These are phyloP conservation scores for Proisotoma minuta DNA, from an alignment of 2,888 invertebrate species.

Conservation along the genomic window DNA sequence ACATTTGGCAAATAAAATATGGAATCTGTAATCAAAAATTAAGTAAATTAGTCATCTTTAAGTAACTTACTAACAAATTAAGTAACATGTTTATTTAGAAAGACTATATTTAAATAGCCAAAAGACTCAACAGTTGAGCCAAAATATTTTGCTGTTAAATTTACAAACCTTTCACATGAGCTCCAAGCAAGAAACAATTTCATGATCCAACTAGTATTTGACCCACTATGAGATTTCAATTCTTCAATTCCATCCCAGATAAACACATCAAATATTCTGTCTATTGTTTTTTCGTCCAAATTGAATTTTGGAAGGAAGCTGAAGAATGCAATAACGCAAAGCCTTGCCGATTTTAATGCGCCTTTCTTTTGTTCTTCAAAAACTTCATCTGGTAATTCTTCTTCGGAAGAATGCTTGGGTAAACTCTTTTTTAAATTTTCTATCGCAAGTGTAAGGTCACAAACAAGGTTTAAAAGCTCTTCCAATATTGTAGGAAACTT, in stretches of 20 bases:
- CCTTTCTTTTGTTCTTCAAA: slow-evolving; percentile 37
- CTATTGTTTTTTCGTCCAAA: slow-evolving; percentile 67
- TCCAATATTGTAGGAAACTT: slow-evolving; percentile 32
- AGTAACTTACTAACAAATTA: neutral
- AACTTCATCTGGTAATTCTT: slow-evolving; percentile 29
- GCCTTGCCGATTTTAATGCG: slow-evolving; percentile 31
- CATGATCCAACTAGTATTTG: slow-evolving; percentile 54
- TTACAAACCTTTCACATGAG: slow-evolving; percentile 61
- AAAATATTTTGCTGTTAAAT: neutral
- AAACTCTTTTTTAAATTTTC: slow-evolving; percentile 17
- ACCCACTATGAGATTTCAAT: slow-evolving; percentile 18
- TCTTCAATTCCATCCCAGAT: slow-evolving; percentile 65
- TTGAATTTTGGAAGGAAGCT: slow-evolving; percentile 70
- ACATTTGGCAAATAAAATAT: slow-evolving; percentile 27
- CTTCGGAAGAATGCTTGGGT: slow-evolving; percentile 21
- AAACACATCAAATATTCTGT: slow-evolving; percentile 68
- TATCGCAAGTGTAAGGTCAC: slow-evolving; percentile 22
- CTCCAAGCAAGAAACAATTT: slow-evolving; percentile 78
- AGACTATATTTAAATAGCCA: neutral
- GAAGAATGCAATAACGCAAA: slow-evolving; percentile 65
- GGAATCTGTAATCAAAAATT: slow-evolving; percentile 22
- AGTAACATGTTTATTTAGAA: neutral
- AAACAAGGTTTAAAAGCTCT: slow-evolving; percentile 27
- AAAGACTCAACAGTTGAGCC: neutral
- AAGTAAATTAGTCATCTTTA: neutral